Conservation (phyloP, 1,140 invertebrate genomes). For the Pinna nobilis region DNA sequence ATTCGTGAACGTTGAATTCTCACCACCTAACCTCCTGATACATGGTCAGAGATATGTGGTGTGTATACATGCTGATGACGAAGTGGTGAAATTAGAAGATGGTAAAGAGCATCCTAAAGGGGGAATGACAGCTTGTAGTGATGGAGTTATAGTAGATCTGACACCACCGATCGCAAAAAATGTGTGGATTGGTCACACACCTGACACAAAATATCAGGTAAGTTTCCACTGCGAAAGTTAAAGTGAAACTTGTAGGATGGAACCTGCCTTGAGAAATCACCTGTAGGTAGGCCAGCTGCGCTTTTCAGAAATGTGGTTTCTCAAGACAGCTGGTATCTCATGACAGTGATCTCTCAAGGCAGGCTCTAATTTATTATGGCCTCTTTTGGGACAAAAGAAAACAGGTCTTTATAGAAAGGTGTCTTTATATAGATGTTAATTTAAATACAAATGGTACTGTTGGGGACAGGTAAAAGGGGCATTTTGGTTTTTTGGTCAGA, state of each 20-base stretch:
- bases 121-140: conserved; percentile 46
- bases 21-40: background rate
- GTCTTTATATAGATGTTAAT: background rate
- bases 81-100: conserved; percentile 33
- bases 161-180: conserved; percentile 41
- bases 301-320: background rate
- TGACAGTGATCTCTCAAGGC: too few species aligned
- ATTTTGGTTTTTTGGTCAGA: too few species aligned
- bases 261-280: background rate
- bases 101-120: conserved; percentile 33
- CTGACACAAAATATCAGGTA: conserved; percentile 25
- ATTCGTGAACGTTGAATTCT: conserved; percentile 39
- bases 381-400: too few species aligned
- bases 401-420: background rate
- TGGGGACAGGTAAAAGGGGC: too few species aligned
- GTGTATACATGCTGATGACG: conserved; percentile 46
- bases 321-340: too few species aligned
- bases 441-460: too few species aligned
- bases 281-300: background rate
- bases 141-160: conserved; percentile 49
- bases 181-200: conserved; percentile 36
- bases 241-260: background rate
- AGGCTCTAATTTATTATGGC: background rate
- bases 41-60: conserved; percentile 48
- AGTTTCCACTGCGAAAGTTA: background rate